These are phyloP conservation scores for Penaeus japonicus DNA, from an alignment of 1,140 invertebrate species.

Conservation along the genomic window DNA sequence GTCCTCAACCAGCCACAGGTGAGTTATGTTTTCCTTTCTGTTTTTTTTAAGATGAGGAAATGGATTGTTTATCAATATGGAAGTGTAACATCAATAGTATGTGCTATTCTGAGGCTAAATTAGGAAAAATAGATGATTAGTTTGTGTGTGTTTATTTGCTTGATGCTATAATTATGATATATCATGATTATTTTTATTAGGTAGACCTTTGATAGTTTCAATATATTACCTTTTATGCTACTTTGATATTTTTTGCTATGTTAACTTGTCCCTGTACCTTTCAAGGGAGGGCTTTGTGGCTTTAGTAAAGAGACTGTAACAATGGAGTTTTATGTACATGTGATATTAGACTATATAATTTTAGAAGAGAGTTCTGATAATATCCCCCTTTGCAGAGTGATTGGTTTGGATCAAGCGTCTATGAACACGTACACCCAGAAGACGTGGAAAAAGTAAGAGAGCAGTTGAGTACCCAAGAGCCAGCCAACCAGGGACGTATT, in stretches of 20 bases:
- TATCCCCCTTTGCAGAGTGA: constrained; percentile 76
- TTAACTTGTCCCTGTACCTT: too few species aligned
- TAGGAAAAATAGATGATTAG: too few species aligned
- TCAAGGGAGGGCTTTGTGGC: too few species aligned
- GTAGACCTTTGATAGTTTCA: too few species aligned
- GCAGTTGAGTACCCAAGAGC: constrained; percentile 95
- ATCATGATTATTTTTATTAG: too few species aligned
- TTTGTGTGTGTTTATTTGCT: too few species aligned
- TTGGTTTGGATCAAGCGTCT: constrained; percentile 95
- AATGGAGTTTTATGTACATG: not conserved
- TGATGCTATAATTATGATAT: too few species aligned
- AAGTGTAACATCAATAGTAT: not conserved
- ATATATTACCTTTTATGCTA: too few species aligned
- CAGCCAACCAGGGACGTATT: constrained; percentile 94
- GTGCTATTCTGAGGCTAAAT: too few species aligned
- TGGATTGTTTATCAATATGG: not conserved
- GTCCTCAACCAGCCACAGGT: constrained; percentile 88
- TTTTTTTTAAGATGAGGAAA: not conserved
- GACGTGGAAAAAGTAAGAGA: constrained; percentile 95
- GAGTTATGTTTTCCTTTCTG: constrained; percentile 60
- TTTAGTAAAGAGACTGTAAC: not conserved
- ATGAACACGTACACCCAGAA: constrained; percentile 96
- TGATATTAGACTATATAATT: not conserved
- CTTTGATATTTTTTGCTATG: too few species aligned
- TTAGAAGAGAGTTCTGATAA: constrained; percentile 54